Evolutionary conservation across 2,113 vertebrate genomes (phyloP), one percentile per base, ranked within the genome.

Genomic region (Lophotis ruficrista): DNA sequence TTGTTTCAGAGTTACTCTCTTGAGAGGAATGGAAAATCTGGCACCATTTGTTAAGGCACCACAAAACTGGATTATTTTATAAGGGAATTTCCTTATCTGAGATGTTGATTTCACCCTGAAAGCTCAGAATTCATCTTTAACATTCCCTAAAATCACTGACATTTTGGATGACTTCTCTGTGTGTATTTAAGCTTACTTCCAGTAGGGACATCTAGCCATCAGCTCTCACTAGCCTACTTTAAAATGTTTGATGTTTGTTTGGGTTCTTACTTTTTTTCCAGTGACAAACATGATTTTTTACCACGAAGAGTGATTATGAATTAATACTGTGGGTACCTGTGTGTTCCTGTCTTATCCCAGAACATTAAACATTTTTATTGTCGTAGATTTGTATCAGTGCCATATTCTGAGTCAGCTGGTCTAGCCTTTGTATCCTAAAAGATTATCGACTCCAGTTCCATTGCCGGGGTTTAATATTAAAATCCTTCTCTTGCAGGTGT

Each of bases 401-500:
- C 14, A 3, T 6, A 33, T 62, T 48, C 27, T 7, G 9, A 60
- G 50, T 65, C 56, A 33, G 35, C 33, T 83, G 2, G 86, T 89
- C 19, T 72, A 48, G 54, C 19, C 35, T 35, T 69, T 86, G 38
- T 47, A 83, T 17, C 15, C 14, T 60, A 20, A 69, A 89, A 73
- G 27, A 73, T 53, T 57, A 64, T 54, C 50, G 48, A 28, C 62
- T 80, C 27, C 27, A 6, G 20, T 84, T 48, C 53, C 10, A 25
- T 68, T 94, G 53, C 61, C 96, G 43, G 62, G 43, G 53, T 86
- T 94, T 94, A 84, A 78, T 61, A 38, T 81, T 80, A 70, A 60
- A 77, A 35, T 93, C 37, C 37, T 92, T 86, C 47, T 95, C 57
- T 96, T 96, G 27, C 97, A 99, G 99, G 98, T 99, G 18, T 98